Base-by-base conservation (phyloP, 2,797 vertebrate genomes). In the Diplodus puntazzo region DNA sequence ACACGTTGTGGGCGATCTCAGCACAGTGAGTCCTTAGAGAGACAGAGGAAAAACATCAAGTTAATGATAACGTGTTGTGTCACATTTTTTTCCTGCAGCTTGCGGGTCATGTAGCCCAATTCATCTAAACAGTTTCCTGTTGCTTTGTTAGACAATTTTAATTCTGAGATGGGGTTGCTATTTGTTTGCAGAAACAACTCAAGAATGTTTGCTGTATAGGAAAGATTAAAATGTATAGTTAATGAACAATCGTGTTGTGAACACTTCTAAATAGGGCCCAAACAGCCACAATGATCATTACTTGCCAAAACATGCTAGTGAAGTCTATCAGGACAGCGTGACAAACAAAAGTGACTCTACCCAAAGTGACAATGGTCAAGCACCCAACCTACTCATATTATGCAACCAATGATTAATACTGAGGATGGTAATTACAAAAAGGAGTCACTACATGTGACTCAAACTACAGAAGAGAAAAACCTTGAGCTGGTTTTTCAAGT, bases 1-100 rank as follows among this genome's bases (percentile, higher is more conserved):
- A 99, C 53, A 99, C 98, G 0, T 99, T 99, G 95, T 99, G 98
- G 84, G 98, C 98, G 0, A 99, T 99, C 92, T 99, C 98, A 11
- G 98, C 98, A 12, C 98, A 99, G 88, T 97, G 97, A 0, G 97
- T 97, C 95, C 98, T 25, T 99, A 65, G 20, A 1, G 13, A 81
- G 6, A 30, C 0, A 64, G 4, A 71, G 23, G 9, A 54, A 18
- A 11, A 10, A 2, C 0, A 9, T 60, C 50, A 0, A 20, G 17
- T 48, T 20, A 46, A 48, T 34, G 45, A 71, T 0, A 1, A 11
- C 6, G 11, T 16, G 17, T 3, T 52, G 30, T 34, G 30, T 34
- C 30, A 39, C 34, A 39, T 9, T 39, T 34, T 34, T 8, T 39
- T 11, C n/a, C 13, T n/a, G 66, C 16, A 64, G 60, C 20, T 54